Percentiles rank a stretch among this genome's conserved stretches.
Conservation (phyloP, 2,888 invertebrate genomes). For the Rhorus exstirpatorius region DNA sequence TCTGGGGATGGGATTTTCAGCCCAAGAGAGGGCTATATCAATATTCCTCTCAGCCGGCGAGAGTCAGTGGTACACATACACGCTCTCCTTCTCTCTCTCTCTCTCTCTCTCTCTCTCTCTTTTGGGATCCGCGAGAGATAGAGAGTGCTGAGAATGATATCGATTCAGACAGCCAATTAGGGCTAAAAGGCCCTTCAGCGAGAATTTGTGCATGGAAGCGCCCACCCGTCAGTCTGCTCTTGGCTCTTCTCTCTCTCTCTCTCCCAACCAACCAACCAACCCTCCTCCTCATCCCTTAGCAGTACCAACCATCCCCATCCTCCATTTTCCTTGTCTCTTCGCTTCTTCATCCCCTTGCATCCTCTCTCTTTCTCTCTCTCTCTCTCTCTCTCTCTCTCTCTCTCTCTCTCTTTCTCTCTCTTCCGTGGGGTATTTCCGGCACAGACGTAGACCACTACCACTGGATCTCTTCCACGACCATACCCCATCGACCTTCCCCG, state of each 20-base stretch:
- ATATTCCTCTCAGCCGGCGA: slow-evolving; percentile 70
- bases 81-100: slow-evolving; percentile 1
- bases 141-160: slow-evolving; percentile 80
- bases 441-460: slow-evolving; percentile 43
- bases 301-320: slow-evolving; percentile 57
- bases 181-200: slow-evolving; percentile 84
- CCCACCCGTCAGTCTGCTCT: slow-evolving; percentile 71
- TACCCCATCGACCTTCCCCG: background rate
- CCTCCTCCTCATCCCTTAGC: slow-evolving; percentile 28
- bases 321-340: slow-evolving; percentile 63
- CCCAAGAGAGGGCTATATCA: slow-evolving; percentile 67
- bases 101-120: slow-evolving; percentile 9
- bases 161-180: slow-evolving; percentile 85
- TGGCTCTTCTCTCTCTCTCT: slow-evolving; percentile 49
- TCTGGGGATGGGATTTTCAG: slow-evolving; percentile 25
- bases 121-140: slow-evolving; percentile 44
- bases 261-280: slow-evolving; percentile 33
- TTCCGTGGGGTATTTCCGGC: slow-evolving; percentile 29
- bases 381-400: slow-evolving; percentile 63
- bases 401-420: slow-evolving; percentile 66
- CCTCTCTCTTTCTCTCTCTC: slow-evolving; percentile 60
- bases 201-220: slow-evolving; percentile 79
- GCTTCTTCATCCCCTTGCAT: slow-evolving; percentile 46
- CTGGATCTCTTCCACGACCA: slow-evolving; percentile 22
- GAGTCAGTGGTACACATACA: slow-evolving; percentile 48